Conservation (phyloP, 2,888 invertebrate species). For the Morinoia aosen region DNA sequence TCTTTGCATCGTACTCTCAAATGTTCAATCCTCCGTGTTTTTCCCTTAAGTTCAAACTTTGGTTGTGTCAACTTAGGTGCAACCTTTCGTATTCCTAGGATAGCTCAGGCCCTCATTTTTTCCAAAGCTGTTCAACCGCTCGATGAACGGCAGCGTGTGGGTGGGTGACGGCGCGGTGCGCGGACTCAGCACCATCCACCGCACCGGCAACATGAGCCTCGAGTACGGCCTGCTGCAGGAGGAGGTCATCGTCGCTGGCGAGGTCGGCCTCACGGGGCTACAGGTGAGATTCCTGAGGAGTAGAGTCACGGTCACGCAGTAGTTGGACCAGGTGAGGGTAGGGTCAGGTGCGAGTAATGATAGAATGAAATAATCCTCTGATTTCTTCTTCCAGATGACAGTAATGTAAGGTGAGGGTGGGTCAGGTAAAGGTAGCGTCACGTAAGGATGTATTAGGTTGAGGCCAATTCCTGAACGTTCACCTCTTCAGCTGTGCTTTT, state of each 20-base stretch:
- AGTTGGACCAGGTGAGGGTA: not conserved
- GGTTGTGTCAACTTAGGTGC: not conserved
- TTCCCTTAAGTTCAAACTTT: not conserved
- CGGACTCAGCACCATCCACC: conserved; percentile 62
- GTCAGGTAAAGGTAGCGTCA: too few species aligned
- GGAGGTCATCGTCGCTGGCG: conserved; percentile 58
- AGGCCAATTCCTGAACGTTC: not conserved
- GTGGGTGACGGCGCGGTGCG: conserved; percentile 55
- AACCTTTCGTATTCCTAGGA: not conserved
- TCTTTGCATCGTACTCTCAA: too few species aligned
- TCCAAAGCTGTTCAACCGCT: conserved; percentile 62
- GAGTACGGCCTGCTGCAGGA: conserved; percentile 49
- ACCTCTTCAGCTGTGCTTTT: not conserved
- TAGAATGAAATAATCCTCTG: too few species aligned
- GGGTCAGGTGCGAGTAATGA: too few species aligned
- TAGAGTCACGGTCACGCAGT: not conserved
- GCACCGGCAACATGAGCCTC: conserved; percentile 60
- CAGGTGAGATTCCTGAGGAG: conserved; percentile 46
- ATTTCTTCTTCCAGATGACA: too few species aligned
- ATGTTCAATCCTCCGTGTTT: not conserved
- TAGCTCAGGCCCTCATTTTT: not conserved
- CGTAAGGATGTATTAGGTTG: not conserved
- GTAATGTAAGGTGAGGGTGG: fast-evolving
- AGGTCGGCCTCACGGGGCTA: conserved; percentile 61
- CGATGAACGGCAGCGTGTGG: conserved; percentile 56